Evolutionary conservation across 2,113 vertebrate genomes (phyloP), one percentile per base, ranked within the genome.

Genomic region (Oceanodroma tethys): DNA sequence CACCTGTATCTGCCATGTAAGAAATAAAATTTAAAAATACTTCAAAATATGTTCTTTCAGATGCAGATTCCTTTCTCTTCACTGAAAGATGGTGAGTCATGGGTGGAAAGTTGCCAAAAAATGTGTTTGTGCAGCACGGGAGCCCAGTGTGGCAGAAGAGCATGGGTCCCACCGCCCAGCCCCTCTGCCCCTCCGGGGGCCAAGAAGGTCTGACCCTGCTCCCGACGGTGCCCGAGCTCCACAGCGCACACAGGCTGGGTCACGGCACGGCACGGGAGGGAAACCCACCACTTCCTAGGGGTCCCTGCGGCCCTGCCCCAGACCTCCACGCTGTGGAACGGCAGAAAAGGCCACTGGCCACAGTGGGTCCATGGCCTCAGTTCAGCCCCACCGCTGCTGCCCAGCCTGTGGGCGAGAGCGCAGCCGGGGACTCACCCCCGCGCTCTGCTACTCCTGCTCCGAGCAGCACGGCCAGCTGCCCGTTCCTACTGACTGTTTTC

Each of bases 341-440:
- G 53, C 59, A 56, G 59, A 18, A 36, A 47, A 62, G 40, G 65
- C 18, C 47, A 66, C 38, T 6, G 9, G 59, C 34, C 55, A 1
- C 55, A 13, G 45, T 1, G 17, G 26, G 15, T 6, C 27, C 73
- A 11, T 3, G 15, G 26, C 13, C n/a, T 9, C 36, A 5, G 58
- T 6, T 34, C 48, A 55, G 73, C 55, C 27, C 27, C 7, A 25
- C 18, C 2, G 3, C 20, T 15, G 55, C 63, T 75, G 79, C 62
- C 66, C 53, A 43, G 27, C 19, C 32, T 4, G 15, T 0, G 1
- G 66, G 32, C 0, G 0, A 82, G 32, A 47, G 43, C 4, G 0
- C 23, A 53, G 23, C 14, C 2, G 1, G 59, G 25, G 30, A 7
- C 19, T 10, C 66, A 7, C 1, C 55, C 43, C 83, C 6, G n/a